Base-by-base conservation (phyloP, 2,797 vertebrate genomes). In the Pogoniulus pusillus region DNA sequence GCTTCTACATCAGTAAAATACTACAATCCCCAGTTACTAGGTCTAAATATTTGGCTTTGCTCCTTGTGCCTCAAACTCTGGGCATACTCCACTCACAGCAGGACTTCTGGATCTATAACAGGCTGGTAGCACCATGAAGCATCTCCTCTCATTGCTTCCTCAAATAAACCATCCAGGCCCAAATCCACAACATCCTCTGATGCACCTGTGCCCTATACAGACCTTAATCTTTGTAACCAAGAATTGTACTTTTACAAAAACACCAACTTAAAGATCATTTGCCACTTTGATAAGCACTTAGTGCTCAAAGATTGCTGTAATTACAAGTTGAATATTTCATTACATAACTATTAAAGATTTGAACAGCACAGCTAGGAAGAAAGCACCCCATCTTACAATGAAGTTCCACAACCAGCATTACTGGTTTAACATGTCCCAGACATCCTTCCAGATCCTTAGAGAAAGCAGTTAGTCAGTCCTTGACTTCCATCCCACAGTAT, bases 321-420 rank as follows among this genome's bases (percentile, higher is more conserved):
- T 58, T 75, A 89, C 92, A 70, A 34, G 89, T 87, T 45, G 91
- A 92, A 80, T 16, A 45, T 77, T 68, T 70, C 85, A 72, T 65
- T 78, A 66, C 39, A 71, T 77, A 83, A 66, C 72, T 55, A 70
- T 35, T 62, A 84, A 35, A 70, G 66, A 63, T 73, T 26, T 63
- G 72, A 85, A 84, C 63, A 82, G 66, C 37, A 39, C 29, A 69
- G 86, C 39, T 41, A 45, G 17, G 35, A 59, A 83, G 39, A 82
- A 53, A 83, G 32, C n/a, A 54, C 3, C 0, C 7, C 0, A 0
- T 75, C 88, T 83, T 34, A 66, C 39, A 79, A 4, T 0, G 7
- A 74, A 73, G 68, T 60, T 75, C 92, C n/a, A 24, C 85, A 94
- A 96, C 93, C 91, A 92, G 87, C 95, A 89, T 86, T 95, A 92